These are phyloP conservation scores for Pristionchus maxplancki DNA, from an alignment of 2,888 invertebrate genomes.

Conservation along the genomic window DNA sequence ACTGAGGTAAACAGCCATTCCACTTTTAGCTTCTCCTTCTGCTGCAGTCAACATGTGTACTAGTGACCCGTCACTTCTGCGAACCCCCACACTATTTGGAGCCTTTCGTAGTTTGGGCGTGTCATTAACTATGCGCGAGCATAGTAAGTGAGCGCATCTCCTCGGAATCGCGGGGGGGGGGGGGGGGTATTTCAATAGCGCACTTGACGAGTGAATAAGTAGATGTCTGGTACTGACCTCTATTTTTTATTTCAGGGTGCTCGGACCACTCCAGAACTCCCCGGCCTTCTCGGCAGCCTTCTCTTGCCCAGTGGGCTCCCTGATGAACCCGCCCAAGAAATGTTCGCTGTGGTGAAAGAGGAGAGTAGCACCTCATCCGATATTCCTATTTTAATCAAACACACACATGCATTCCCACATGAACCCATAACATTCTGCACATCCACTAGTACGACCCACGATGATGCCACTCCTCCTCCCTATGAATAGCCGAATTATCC, in stretches of 20 bases:
- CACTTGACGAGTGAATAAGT: background rate
- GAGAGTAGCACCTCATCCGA: background rate
- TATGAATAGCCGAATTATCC: background rate
- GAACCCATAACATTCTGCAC: background rate
- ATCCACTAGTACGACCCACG: background rate
- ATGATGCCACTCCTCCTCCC: background rate
- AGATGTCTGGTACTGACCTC: background rate
- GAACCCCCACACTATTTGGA: background rate
- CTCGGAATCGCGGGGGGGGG: background rate
- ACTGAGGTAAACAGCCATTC: constrained; percentile 5
- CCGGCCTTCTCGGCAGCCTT: constrained; percentile 1
- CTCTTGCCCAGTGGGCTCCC: constrained; percentile 1
- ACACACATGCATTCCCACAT: background rate
- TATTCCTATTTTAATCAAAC: constrained; percentile 24
- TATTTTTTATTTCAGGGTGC: constrained; percentile 29
- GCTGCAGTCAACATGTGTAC: background rate
- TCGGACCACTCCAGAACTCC: constrained; percentile 35
- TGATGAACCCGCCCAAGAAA: constrained; percentile 35
- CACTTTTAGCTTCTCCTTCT: background rate
- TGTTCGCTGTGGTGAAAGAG: constrained; percentile 35
- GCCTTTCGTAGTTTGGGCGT: background rate
- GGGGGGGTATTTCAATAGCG: background rate
- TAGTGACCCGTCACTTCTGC: background rate
- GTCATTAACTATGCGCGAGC: background rate
- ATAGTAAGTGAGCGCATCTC: no score